These are phyloP conservation scores for Spisula subtruncata DNA, from an alignment of 2,888 invertebrate species.

Conservation along the genomic window DNA sequence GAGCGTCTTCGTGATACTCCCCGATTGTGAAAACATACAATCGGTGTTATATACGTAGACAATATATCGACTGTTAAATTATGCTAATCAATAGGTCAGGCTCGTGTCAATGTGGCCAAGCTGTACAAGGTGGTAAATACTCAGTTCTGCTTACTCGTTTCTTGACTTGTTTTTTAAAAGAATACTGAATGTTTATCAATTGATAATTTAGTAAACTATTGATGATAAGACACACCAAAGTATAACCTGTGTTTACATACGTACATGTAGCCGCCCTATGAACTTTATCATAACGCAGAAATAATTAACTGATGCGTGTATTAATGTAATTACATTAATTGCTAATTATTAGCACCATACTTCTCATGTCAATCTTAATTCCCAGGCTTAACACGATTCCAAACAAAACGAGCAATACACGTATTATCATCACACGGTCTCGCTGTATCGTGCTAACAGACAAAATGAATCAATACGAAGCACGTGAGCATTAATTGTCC, in stretches of 20 bases:
- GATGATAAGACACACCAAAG: background rate
- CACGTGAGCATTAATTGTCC: background rate
- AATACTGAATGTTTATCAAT: too few species aligned
- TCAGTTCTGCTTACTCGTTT: too few species aligned
- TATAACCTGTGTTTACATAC: background rate
- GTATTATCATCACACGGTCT: background rate
- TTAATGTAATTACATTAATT: conserved; percentile 1
- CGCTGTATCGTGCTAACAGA: background rate
- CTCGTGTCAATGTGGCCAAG: too few species aligned
- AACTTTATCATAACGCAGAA: background rate
- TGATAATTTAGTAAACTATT: background rate
- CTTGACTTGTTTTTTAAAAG: too few species aligned
- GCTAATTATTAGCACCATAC: background rate
- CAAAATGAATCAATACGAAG: background rate
- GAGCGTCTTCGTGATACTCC: too few species aligned
- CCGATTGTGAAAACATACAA: too few species aligned
- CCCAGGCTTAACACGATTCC: background rate
- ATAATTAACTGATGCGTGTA: background rate
- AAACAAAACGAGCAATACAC: background rate
- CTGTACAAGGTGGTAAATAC: too few species aligned
- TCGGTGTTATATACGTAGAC: too few species aligned
- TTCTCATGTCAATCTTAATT: background rate
- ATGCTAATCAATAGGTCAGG: too few species aligned
- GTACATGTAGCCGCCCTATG: background rate
- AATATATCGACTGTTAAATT: too few species aligned